Base-by-base conservation (phyloP, 2,888 invertebrate species). In the Athalia cordata region DNA sequence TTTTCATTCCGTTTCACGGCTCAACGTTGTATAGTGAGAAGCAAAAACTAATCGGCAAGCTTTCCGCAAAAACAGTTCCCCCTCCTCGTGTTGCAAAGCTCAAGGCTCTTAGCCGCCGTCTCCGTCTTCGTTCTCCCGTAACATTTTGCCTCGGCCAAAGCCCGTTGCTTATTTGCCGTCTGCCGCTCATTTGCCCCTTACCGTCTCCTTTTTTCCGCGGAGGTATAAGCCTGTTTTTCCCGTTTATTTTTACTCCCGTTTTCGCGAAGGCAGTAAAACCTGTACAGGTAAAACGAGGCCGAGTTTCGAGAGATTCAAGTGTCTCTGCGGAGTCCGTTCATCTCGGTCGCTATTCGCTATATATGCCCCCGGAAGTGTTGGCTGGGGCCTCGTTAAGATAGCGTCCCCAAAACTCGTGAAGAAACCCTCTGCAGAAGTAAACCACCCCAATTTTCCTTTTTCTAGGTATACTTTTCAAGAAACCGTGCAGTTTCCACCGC, bases 291-390 rank as follows among this genome's bases (percentile, higher is more conserved):
- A 68, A 68, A 55, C 47, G 57, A 29, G 13, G 47, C 72, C 72
- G 72, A 59, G 72, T 57, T 72, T 72, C 72, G 47, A 59, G 72
- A 72, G 72, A 72, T 72, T 72, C 72, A 72, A 57, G 72, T 72
- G 45, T 72, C 72, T 72, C 72, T 11, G 52, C 72, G 72, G 72
- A 72, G 72, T 72, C 72, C 59, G 57, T 59, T 45, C 57, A 72
- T 59, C 59, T 59, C 59, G 47, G 11, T 29, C 47, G 43, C 15
- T 47, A 47, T 45, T 29, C 47, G 43, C 15, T 47, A 47, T 45
- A 9, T 59, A 9, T 11, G n/a, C 8, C 72, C 45, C 45, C 72
- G 57, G 72, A 72, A 72, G 57, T 72, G 72, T 72, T 72, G 59
- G 72, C 72, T 59, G 13, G 72, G 72, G 72, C 47, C 57, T 59